phyloP scores from a whole-genome alignment of 2,797 vertebrate genomes.

The Crypturellus tataupa region DNA sequence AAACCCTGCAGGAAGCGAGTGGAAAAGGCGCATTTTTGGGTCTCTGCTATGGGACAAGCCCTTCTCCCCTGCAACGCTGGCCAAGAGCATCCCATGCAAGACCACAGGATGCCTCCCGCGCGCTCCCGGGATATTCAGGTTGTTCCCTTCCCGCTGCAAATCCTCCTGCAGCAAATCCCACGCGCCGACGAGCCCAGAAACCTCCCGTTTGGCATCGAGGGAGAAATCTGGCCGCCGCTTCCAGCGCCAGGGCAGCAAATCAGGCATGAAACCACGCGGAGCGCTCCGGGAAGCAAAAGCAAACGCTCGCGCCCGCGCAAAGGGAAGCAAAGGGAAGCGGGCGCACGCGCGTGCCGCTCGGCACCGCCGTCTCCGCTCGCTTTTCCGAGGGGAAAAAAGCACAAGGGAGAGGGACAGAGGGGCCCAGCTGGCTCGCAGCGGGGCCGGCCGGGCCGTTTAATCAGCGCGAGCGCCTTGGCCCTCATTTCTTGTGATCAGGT shows the following conservation, averaged over 20 bases:
- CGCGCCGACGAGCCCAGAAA: neutral
- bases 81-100: neutral
- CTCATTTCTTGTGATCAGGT: conserved; percentile 72
- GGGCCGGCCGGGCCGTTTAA: conserved; percentile 63
- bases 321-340: neutral
- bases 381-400: neutral
- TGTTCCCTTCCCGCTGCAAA: neutral
- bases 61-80: neutral
- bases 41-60: neutral
- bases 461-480: conserved; percentile 56
- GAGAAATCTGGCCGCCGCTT: conserved; percentile 5
- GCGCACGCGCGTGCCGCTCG: neutral
- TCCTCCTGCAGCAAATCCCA: neutral
- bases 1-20: neutral
- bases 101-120: neutral
- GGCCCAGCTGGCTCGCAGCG: conserved; percentile 65
- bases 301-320: neutral
- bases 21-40: rapidly evolving
- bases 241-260: neutral
- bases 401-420: neutral
- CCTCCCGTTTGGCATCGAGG: conserved; percentile 1
- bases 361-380: rapidly evolving
- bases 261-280: neutral
- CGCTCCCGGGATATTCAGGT: neutral
- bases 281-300: rapidly evolving